Percentiles rank a stretch among this genome's conserved stretches.
Conservation (phyloP, 92 coral and sea anemone genomes). For the Phenganax stokvisi region DNA sequence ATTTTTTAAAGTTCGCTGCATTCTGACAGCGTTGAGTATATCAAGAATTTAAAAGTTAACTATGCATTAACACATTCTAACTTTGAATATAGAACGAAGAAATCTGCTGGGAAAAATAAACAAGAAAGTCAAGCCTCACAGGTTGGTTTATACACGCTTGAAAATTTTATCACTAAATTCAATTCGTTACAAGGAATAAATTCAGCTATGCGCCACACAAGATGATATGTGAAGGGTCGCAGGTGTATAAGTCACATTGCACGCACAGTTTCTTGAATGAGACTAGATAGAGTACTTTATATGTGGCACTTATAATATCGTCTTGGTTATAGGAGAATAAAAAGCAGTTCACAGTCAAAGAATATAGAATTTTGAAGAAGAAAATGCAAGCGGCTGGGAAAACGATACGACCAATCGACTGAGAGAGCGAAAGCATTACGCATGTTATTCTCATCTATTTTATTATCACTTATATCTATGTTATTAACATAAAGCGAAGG, state of each 20-base stretch:
- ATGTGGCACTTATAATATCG: slow-evolving; percentile 3
- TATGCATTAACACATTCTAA: too few species aligned
- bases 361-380: slow-evolving; percentile 82
- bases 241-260: not conserved
- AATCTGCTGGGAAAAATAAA: not conserved
- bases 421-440: not conserved
- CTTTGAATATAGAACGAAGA: not conserved
- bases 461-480: too few species aligned
- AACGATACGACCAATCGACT: slow-evolving; percentile 52
- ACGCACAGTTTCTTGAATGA: too few species aligned
- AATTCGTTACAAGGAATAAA: too few species aligned
- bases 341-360: slow-evolving; percentile 81
- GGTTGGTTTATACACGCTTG: not conserved
- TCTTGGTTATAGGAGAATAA: slow-evolving; percentile 52
- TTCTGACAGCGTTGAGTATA: too few species aligned
- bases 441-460: too few species aligned
- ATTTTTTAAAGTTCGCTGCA: too few species aligned
- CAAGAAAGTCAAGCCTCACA: slow-evolving; percentile 3
- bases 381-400: slow-evolving; percentile 93
- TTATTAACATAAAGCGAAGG: too few species aligned
- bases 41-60: too few species aligned
- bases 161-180: too few species aligned
- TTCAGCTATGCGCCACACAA: too few species aligned
- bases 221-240: too few species aligned
- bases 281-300: slow-evolving; percentile 6